Evolutionary conservation across 2,888 invertebrate genomes (phyloP).

Genomic region (Nephrotoma guestfalica): DNA sequence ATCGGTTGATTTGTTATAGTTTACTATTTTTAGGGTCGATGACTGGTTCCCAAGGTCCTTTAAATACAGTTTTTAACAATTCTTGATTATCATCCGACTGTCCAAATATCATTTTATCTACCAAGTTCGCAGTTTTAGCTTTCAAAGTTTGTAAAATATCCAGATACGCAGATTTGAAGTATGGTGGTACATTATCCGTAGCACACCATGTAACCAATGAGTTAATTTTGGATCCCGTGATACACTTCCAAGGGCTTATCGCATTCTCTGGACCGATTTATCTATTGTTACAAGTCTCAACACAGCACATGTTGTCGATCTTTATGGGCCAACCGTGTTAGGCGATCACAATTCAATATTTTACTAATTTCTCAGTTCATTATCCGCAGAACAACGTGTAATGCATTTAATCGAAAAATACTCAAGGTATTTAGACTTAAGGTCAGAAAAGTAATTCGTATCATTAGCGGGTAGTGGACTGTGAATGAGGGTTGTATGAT

Average conservation of each 20-base stretch:
- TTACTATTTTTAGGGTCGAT: no score
- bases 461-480: no score
- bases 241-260: constrained; percentile 49
- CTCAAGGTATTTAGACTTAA: no score
- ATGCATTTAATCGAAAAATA: no score
- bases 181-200: no score
- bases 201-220: constrained; percentile 54
- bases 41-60: no score
- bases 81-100: constrained; percentile 43
- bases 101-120: constrained; percentile 56
- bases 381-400: no score
- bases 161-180: constrained; percentile 47
- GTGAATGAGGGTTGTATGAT: no score
- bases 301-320: constrained; percentile 46
- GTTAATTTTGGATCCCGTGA: constrained; percentile 56
- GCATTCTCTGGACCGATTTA: constrained; percentile 48
- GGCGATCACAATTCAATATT: constrained; percentile 49
- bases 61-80: no score
- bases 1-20: constrained; percentile 55
- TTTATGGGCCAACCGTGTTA: constrained; percentile 45
- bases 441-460: no score
- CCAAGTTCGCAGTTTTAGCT: constrained; percentile 50
- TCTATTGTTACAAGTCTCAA: constrained; percentile 53
- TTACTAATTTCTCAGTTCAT: constrained; percentile 33
- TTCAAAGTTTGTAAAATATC: constrained; percentile 62